Evolutionary conservation across 2,888 invertebrate species (phyloP), one percentile per base, ranked within the genome.

Genomic region (Latrodectus elegans): DNA sequence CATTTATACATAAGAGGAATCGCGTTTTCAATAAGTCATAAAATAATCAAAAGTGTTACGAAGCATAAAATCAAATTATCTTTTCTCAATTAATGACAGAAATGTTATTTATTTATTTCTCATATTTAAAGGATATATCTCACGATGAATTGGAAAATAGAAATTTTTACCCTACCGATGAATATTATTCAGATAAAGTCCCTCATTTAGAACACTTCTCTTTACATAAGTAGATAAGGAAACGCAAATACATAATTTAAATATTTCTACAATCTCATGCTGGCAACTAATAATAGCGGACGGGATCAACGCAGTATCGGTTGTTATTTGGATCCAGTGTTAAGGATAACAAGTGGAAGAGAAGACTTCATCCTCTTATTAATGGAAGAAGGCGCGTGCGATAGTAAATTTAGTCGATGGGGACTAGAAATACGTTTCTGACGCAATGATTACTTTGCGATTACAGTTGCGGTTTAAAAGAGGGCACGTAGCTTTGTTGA

Each of bases 361-460:
- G 72, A 80, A 71, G 80, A 72, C 64, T 80, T 72, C 64, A 78
- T 64, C 60, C 80, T 64, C 72, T 80, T 80, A 72, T 80, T 80
- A 80, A 80, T 80, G 14, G 80, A 71, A 80, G 80, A 49, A 55
- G 72, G 80, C 9, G 64, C 14, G 12, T 22, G 53, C 51, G 67
- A 26, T 22, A 67, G 52, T 8, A 15, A 15, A 6, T 38, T 38
- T 38, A 38, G 38, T 38, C 11, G 75, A 38, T 49, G 55, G 60
- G 70, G 70, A n/a, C 70, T 38, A 70, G 80, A 80, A 80, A 72
- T 80, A 72, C 72, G 80, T 72, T 80, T 72, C 80, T 64, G 71
- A 80, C 80, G 71, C 64, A 51, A 72, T 72, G 80, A 72, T 80
- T 80, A 80, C 80, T 72, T 80, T 71, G 72, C 72, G 80, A 80